Evolutionary conservation across 2,797 vertebrate genomes (phyloP).

Genomic region (Gymnodraco acuticeps): DNA sequence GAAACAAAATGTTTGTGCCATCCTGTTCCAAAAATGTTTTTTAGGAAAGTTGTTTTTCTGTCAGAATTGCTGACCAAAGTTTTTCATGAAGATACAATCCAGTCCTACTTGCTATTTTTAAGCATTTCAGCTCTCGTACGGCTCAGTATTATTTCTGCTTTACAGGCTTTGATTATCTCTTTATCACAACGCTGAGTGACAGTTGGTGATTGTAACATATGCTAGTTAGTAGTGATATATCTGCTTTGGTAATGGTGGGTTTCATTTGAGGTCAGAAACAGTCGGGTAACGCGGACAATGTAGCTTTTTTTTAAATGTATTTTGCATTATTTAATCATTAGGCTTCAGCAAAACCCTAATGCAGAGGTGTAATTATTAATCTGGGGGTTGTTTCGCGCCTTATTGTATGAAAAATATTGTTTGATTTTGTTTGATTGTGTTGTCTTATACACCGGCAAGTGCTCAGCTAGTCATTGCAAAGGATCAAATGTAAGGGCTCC

Average conservation of each 20-base stretch:
- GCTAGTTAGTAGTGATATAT: neutral
- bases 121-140: conserved; percentile 10
- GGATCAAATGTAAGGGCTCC: conserved; percentile 55
- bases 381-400: conserved; percentile 38
- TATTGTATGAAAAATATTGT: conserved; percentile 33
- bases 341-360: conserved; percentile 1
- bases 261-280: conserved; percentile 5
- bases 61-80: conserved; percentile 48
- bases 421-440: conserved; percentile 15
- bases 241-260: neutral
- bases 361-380: conserved; percentile 19
- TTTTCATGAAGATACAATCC: conserved; percentile 36
- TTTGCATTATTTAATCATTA: conserved; percentile 5
- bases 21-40: conserved; percentile 8
- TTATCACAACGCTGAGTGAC: conserved; percentile 24
- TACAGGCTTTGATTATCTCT: conserved; percentile 30
- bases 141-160: conserved; percentile 50
- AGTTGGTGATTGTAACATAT: conserved; percentile 23
- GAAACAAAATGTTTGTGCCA: conserved; percentile 12
- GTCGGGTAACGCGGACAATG: conserved; percentile 4
- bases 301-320: conserved; percentile 17
- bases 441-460: conserved; percentile 31
- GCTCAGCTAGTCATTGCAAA: conserved; percentile 46
- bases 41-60: conserved; percentile 9
- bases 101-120: conserved; percentile 1